Evolutionary conservation across 2,113 vertebrate genomes (phyloP), one percentile per base, ranked within the genome.

Genomic region (Thunnus thynnus): DNA sequence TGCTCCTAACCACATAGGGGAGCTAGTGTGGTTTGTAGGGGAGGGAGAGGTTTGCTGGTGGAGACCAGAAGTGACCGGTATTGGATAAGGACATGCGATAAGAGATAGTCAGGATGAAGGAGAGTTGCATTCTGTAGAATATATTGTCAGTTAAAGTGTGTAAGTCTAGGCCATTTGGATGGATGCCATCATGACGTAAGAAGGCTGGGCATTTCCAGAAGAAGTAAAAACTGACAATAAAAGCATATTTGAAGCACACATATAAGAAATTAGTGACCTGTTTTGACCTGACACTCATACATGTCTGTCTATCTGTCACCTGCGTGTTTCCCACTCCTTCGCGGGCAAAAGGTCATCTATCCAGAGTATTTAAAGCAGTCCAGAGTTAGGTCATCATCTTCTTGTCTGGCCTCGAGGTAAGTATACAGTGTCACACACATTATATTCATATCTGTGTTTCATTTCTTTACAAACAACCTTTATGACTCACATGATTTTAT

Each of bases 311-410:
- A 3, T 41, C 12, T 51, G 36, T 30, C 90, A 89, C 13, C 90
- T 92, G 88, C 44, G 25, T 27, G 32, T 57, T 87, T 91, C 74
- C 87, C 72, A 82, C 25, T 8, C 22, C 14, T 17, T 3, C 56
- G 46, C 71, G 66, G n/a, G 13, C 17, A 60, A 6, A 57, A 13
- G 30, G 1, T 1, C 64, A 48, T 4, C 13, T 72, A 68, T 2
- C 46, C 11, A 13, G 18, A 17, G 48, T 66, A 78, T 86, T 86
- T 78, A 83, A 85, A 69, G 62, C 22, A n/a, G 14, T 13, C 50
- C 11, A 32, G 17, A 13, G 12, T 9, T 3, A 9, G 51, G 22
- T 11, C 64, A 2, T 3, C 22, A 50, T 60, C 47, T 27, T 17
- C 18, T 27, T 20, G 61, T 64, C 67, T 64, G 41, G 25, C 12